A percentile compares a stretch with the other conserved stretches of the same genome.
These are phyloP conservation scores for Staurois parvus DNA, from an alignment of 2,797 vertebrate genomes.

Conservation along the genomic window DNA sequence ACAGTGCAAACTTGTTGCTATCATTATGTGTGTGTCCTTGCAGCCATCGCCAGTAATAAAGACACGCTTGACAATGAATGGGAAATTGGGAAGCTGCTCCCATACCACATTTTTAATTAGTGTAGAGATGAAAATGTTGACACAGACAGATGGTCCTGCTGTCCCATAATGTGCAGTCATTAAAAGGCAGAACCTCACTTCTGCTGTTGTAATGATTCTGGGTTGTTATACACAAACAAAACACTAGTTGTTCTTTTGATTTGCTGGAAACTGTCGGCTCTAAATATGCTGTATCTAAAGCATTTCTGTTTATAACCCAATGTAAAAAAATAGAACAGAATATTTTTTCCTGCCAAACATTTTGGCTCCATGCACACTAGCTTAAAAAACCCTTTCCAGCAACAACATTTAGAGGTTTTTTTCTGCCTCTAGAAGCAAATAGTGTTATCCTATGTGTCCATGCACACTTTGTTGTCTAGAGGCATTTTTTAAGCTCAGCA, in stretches of 20 bases:
- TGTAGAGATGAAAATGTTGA: conserved; percentile 38
- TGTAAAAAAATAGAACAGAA: background rate
- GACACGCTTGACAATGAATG: conserved; percentile 1
- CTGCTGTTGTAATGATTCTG: conserved; percentile 32
- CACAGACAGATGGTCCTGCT: conserved; percentile 50
- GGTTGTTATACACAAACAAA: conserved; percentile 30
- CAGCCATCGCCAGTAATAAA: conserved; percentile 16
- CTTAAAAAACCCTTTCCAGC: too few species aligned
- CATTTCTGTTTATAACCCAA: background rate
- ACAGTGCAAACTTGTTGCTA: conserved; percentile 10
- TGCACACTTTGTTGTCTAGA: too few species aligned
- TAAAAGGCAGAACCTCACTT: conserved; percentile 39
- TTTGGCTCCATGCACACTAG: too few species aligned
- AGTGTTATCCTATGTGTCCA: too few species aligned
- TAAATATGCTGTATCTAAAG: conserved; percentile 9
- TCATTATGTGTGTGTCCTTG: conserved; percentile 25
- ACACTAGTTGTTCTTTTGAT: conserved; percentile 12
- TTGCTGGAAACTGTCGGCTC: background rate
- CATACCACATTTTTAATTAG: conserved; percentile 50
- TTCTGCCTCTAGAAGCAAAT: too few species aligned
- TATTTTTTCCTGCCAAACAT: background rate
- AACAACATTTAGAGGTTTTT: too few species aligned
- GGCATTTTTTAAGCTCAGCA: too few species aligned
- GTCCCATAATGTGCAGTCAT: conserved; percentile 34
- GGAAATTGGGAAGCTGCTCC: conserved; percentile 35